Conservation (phyloP, 2,113 vertebrate species). For the Eudyptes chrysolophus region DNA sequence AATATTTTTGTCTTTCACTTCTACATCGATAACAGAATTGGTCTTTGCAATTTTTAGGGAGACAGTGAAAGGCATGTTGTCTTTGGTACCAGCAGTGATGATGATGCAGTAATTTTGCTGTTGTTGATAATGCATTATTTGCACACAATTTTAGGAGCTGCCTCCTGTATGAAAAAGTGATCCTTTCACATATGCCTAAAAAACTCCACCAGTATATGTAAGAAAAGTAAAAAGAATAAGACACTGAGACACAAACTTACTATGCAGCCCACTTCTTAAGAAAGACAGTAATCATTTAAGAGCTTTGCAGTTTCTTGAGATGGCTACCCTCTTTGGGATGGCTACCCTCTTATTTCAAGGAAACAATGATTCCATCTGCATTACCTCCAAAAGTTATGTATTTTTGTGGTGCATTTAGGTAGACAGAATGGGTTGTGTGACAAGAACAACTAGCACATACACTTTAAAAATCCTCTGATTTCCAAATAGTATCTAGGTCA, state of each 20-base stretch:
- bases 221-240: neutral
- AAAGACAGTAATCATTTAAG: neutral
- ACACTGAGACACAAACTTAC: neutral
- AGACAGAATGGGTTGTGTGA: neutral
- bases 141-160: neutral
- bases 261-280: neutral
- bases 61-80: neutral
- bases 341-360: neutral
- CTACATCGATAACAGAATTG: neutral
- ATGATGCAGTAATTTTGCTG: neutral
- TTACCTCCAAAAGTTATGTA: neutral
- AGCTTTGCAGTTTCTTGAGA: neutral
- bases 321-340: neutral
- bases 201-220: neutral
- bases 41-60: neutral
- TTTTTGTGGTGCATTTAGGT: neutral
- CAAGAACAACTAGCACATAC: neutral
- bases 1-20: neutral
- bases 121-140: neutral
- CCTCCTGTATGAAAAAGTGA: neutral
- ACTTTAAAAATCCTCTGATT: constrained; percentile 16
- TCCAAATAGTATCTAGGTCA: constrained; percentile 31
- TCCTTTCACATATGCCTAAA: neutral
- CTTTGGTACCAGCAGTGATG: neutral
- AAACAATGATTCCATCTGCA: neutral